Percentiles rank a stretch among this genome's conserved stretches.
Conservation (phyloP, 2,888 invertebrate genomes). For the Pilophorus perplexus region DNA sequence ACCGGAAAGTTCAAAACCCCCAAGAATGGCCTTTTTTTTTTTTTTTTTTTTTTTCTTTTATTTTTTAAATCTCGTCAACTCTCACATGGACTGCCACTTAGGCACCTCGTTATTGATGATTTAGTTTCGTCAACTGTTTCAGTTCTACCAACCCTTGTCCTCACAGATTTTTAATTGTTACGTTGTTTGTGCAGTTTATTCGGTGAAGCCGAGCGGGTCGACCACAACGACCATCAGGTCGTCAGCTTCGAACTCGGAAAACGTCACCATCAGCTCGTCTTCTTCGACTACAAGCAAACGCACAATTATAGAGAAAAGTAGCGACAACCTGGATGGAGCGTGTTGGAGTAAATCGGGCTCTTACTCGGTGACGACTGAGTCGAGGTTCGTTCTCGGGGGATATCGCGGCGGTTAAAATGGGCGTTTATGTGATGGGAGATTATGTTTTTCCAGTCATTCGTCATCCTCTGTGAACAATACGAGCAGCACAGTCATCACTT, state of each 20-base stretch:
- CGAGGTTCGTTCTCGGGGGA: background rate
- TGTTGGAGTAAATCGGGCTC: conserved; percentile 43
- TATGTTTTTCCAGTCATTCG: background rate
- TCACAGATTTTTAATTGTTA: no score
- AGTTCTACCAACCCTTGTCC: no score
- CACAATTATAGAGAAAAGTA: conserved; percentile 35
- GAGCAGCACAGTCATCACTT: conserved; percentile 20
- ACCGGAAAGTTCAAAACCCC: no score
- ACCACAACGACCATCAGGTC: conserved; percentile 13
- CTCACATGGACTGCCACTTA: no score
- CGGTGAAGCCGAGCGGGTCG: background rate
- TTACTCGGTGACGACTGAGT: conserved; percentile 40
- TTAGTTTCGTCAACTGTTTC: no score
- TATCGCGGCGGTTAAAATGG: no score
- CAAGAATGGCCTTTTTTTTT: no score
- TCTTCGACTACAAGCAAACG: conserved; percentile 34
- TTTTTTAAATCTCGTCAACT: no score
- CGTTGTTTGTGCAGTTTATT: no score
- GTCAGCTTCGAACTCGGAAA: background rate
- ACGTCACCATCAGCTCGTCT: conserved; percentile 8
- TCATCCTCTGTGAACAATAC: conserved; percentile 1
- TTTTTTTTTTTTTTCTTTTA: no score
- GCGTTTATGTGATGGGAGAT: background rate
- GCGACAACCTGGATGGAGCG: conserved; percentile 45
- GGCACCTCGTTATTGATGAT: no score